Percentiles rank a stretch among this genome's conserved stretches.
These are phyloP conservation scores for Coregonus sp. DNA, from an alignment of 2,797 vertebrate species.

Conservation along the genomic window DNA sequence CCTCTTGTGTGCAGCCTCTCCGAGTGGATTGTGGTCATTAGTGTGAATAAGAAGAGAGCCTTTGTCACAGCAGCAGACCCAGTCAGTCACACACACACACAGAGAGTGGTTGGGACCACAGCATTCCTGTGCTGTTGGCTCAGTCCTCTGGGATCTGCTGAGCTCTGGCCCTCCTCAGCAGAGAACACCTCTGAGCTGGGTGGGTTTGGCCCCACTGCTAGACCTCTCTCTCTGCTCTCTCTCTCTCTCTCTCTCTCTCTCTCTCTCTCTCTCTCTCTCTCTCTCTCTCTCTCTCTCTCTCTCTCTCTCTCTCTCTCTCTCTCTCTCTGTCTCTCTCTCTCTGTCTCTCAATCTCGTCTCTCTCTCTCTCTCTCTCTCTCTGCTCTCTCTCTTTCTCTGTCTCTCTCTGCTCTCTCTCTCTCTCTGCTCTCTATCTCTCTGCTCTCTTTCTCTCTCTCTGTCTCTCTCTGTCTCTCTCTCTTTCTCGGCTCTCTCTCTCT, in stretches of 20 bases:
- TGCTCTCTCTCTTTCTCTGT: too few species aligned
- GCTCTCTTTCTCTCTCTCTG: neutral
- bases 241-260: too few species aligned
- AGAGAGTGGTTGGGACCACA: neutral
- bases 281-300: neutral
- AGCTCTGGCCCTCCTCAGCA: neutral
- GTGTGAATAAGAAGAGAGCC: neutral
- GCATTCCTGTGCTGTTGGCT: constrained; percentile 3
- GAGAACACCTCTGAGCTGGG: neutral
- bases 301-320: neutral
- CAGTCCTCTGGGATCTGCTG: neutral
- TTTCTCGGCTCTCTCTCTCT: neutral
- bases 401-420: neutral
- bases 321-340: neutral
- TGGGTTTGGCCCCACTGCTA: constrained; percentile 9
- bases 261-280: too few species aligned
- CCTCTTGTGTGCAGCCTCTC: neutral
- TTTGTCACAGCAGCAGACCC: constrained; percentile 1
- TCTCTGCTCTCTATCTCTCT: neutral
- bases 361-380: too few species aligned
- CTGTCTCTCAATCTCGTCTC: too few species aligned
- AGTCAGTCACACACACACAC: neutral
- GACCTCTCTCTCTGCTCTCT: too few species aligned
- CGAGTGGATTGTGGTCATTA: neutral
- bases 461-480: neutral